Evolutionary conservation across 1,140 invertebrate species (phyloP).

Genomic region (Ceratina japonica): DNA sequence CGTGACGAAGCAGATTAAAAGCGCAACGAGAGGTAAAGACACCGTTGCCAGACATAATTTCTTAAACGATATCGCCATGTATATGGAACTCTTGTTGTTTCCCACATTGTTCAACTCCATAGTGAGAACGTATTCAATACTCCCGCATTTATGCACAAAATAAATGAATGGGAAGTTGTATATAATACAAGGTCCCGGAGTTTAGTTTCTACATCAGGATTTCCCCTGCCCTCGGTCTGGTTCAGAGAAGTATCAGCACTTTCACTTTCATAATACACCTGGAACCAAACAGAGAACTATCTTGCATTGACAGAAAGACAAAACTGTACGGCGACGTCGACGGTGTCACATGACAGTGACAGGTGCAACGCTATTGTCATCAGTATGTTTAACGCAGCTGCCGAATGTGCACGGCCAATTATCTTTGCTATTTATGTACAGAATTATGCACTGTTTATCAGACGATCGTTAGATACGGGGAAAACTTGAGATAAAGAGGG

Average conservation of each 20-base stretch:
- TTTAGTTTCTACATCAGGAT: conserved; percentile 42
- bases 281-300: conserved; percentile 39
- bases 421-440: not conserved
- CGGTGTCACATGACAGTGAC: no score
- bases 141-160: conserved; percentile 58
- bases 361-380: no score
- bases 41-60: conserved; percentile 90
- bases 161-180: conserved; percentile 27
- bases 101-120: conserved; percentile 77
- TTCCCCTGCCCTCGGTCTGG: conserved; percentile 49
- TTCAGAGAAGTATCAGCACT: conserved; percentile 47
- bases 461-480: no score
- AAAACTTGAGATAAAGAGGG: not conserved
- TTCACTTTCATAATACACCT: conserved; percentile 56
- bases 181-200: conserved; percentile 25
- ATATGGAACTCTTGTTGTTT: conserved; percentile 74
- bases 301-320: conserved; percentile 3
- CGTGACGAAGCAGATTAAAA: conserved; percentile 91
- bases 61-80: conserved; percentile 81
- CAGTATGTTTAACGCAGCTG: no score
- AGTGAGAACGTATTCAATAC: conserved; percentile 59
- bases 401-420: not conserved
- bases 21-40: conserved; percentile 87
- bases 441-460: not conserved
- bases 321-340: not conserved